Conservation (phyloP, 2,113 vertebrate genomes). For the Phrynocephalus versicolor region DNA sequence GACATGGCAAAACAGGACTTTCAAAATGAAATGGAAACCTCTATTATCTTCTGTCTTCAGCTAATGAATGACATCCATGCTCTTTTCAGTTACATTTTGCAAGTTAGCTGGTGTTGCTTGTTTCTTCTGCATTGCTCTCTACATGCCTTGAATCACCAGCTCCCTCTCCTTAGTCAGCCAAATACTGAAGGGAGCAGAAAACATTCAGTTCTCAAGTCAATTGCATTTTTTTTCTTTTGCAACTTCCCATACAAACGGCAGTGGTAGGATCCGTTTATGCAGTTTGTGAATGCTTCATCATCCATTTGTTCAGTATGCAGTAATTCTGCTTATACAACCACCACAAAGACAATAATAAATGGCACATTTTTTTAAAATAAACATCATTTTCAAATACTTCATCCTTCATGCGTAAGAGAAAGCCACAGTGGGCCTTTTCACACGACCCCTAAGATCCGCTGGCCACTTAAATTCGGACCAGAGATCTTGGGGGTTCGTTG, state of each 20-base stretch:
- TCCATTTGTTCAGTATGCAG: background rate
- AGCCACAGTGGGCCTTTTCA: too few relatives aligned
- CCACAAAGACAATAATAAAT: background rate
- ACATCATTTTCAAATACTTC: background rate
- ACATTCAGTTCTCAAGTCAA: slow-evolving; percentile 17
- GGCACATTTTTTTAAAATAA: background rate
- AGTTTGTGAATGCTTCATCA: background rate
- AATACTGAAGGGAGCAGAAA: slow-evolving; percentile 29
- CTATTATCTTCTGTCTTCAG: background rate
- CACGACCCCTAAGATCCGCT: too few relatives aligned
- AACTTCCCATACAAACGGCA: slow-evolving; percentile 17
- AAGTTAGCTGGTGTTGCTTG: slow-evolving; percentile 4
- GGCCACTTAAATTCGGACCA: too few relatives aligned
- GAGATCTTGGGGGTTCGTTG: too few relatives aligned
- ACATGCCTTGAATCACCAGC: slow-evolving; percentile 47
- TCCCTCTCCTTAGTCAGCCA: slow-evolving; percentile 25
- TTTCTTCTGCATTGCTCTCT: slow-evolving; percentile 13
- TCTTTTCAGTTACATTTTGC: background rate
- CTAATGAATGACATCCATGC: background rate
- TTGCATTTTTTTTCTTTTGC: slow-evolving; percentile 49
- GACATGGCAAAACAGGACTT: slow-evolving; percentile 5
- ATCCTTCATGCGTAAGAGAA: slow-evolving; percentile 3
- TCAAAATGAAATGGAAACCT: background rate
- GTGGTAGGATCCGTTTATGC: background rate
- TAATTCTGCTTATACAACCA: background rate